phyloP scores from a whole-genome alignment of 2,888 invertebrate genomes.

The Fragum sueziense region DNA sequence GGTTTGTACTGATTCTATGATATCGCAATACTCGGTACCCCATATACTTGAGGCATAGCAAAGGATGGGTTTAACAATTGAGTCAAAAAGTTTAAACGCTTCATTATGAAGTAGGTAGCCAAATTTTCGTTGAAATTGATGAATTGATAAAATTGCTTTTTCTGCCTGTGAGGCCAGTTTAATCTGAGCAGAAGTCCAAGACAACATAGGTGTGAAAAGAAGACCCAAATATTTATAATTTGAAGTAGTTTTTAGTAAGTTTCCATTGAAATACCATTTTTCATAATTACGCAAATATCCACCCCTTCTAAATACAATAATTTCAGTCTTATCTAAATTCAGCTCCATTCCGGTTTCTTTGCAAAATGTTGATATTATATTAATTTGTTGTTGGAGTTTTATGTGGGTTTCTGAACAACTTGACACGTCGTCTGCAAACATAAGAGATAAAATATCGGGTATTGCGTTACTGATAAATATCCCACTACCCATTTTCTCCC shows the following conservation, averaged over 20 bases:
- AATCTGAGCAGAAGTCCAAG: constrained; percentile 3
- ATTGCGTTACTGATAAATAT: constrained; percentile 12
- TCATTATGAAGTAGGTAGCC: not conserved
- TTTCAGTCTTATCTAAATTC: not conserved
- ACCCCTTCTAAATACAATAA: not conserved
- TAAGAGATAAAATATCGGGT: not conserved
- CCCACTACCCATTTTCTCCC: not conserved
- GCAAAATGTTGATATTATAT: not conserved
- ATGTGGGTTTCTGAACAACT: not conserved
- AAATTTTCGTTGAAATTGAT: not conserved
- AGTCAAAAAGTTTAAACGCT: constrained; percentile 6
- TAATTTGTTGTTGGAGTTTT: constrained; percentile 7
- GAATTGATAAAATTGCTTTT: constrained; percentile 6
- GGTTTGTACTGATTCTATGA: constrained; percentile 5
- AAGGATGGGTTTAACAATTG: constrained; percentile 12
- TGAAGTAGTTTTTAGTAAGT: not conserved
- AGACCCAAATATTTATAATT: constrained; percentile 6
- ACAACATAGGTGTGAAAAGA: not conserved
- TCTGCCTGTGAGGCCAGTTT: constrained; percentile 8
- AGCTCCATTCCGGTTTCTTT: not conserved
- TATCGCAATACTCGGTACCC: constrained; percentile 5
- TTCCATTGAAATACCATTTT: constrained; percentile 6
- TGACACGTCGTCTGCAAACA: constrained; percentile 16
- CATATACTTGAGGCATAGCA: constrained; percentile 10
- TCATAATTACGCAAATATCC: not conserved